Conservation (phyloP, 2,113 vertebrate species). For the Hippocampus barbouri region DNA sequence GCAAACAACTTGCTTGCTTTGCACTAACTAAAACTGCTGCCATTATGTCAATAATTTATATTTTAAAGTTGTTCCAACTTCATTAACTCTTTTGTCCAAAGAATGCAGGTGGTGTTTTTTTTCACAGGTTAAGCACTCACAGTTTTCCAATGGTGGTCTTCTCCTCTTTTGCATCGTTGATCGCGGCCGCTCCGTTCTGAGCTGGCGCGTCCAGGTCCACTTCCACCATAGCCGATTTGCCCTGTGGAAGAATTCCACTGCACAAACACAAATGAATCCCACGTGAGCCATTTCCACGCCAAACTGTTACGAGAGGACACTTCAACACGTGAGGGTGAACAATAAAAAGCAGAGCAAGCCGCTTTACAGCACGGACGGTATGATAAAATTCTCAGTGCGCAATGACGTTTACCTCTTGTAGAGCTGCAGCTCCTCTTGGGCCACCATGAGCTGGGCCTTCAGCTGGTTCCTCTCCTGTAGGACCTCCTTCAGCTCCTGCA, state of each 20-base stretch:
- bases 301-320: background rate
- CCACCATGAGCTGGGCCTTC: conserved; percentile 87
- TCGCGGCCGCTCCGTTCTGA: conserved; percentile 14
- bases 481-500: conserved; percentile 92
- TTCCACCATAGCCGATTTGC: conserved; percentile 67
- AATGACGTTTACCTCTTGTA: conserved; percentile 79
- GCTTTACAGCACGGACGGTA: background rate
- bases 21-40: too few species aligned
- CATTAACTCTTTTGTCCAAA: too few species aligned
- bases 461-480: conserved; percentile 92
- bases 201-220: conserved; percentile 46
- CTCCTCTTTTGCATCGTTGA: conserved; percentile 67
- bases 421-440: conserved; percentile 88
- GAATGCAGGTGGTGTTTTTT: too few species aligned
- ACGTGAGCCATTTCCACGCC: background rate
- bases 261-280: background rate
- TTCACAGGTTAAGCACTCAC: conserved; percentile 70
- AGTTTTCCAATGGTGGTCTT: conserved; percentile 81
- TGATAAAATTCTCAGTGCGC: background rate
- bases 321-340: background rate
- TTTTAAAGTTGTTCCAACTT: too few species aligned
- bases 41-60: too few species aligned
- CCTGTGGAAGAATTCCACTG: conserved; percentile 80
- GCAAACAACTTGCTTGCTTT: too few species aligned
- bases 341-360: background rate